Evolutionary conservation across 2,797 vertebrate genomes (phyloP), one percentile per base, ranked within the genome.

Genomic region (Podarcis lilfordi): DNA sequence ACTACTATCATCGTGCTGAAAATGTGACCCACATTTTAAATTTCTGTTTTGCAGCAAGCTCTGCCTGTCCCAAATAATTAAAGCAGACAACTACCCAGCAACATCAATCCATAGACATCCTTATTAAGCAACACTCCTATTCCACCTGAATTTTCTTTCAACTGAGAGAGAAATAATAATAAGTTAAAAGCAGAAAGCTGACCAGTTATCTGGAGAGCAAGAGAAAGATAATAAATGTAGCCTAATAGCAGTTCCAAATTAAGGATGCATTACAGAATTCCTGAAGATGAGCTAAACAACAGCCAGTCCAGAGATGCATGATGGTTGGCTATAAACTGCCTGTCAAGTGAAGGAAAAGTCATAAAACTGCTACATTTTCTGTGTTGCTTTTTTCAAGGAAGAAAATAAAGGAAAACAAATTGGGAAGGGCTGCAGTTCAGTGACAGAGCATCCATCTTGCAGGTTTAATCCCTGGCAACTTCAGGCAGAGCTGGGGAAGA

Each of bases 291-390:
- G 94, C 91, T 94, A 85, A 93, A 89, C 90, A 85, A 88, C 91
- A 80, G 79, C 90, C 9, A 11, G 82, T 80, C 84, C 89, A 90
- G 91, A 93, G 91, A 89, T 91, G 7, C 8, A 86, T 87, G 94
- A 94, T 94, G 91, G 92, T 45, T 82, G 91, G 91, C 96, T 95
- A 96, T 95, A 96, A 96, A 97, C 90, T 94, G 93, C 92, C 93
- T 96, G 94, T 95, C 94, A 94, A 92, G 88, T 86, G 59, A 89
- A 91, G 92, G 94, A 94, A 96, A 96, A 95, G 96, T 96, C 96
- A 96, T 93, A 94, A 95, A 96, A 96, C 80, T 0, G 0, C 93
- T 92, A 79, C 90, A 90, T 91, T 95, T 96, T 0, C 32, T 94
- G 21, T 61, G 59, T 61, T 61, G 5, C 59, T 55, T 55, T 55